phyloP scores from a whole-genome alignment of 2,888 invertebrate genomes.

The Mythimna ferrago region DNA sequence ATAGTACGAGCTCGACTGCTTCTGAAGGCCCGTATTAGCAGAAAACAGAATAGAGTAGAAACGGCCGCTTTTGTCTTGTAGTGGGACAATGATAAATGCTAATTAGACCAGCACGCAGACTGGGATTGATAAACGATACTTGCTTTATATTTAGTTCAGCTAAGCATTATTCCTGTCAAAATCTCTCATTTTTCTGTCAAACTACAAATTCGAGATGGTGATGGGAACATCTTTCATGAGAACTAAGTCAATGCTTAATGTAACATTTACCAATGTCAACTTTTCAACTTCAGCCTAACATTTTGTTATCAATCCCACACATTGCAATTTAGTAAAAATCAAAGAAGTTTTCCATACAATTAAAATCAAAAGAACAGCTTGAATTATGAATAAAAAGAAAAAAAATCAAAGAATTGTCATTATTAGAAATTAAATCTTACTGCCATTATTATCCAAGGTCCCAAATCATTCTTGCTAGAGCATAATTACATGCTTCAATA shows the following conservation, averaged over 20 bases:
- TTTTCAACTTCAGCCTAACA: background rate
- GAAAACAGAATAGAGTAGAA: background rate
- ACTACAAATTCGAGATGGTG: background rate
- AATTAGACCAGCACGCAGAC: background rate
- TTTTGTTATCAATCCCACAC: background rate
- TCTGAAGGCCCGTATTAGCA: background rate
- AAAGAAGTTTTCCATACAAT: background rate
- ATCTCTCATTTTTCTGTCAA: background rate
- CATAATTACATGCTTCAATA: background rate
- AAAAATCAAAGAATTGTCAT: too few species aligned
- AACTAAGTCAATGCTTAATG: background rate
- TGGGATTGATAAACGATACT: background rate
- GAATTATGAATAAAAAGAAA: background rate
- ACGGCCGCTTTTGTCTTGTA: too few species aligned
- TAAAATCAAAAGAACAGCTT: background rate
- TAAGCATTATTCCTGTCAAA: background rate
- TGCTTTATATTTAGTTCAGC: background rate
- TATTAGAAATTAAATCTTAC: constrained; percentile 5
- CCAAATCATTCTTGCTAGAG: background rate
- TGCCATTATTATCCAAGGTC: background rate
- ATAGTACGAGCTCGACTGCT: background rate
- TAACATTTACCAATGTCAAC: background rate
- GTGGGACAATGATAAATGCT: too few species aligned
- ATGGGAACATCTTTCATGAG: background rate
- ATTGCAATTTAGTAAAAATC: background rate